phyloP scores from a whole-genome alignment of 2,888 invertebrate genomes.

The Dasypogon diadema region DNA sequence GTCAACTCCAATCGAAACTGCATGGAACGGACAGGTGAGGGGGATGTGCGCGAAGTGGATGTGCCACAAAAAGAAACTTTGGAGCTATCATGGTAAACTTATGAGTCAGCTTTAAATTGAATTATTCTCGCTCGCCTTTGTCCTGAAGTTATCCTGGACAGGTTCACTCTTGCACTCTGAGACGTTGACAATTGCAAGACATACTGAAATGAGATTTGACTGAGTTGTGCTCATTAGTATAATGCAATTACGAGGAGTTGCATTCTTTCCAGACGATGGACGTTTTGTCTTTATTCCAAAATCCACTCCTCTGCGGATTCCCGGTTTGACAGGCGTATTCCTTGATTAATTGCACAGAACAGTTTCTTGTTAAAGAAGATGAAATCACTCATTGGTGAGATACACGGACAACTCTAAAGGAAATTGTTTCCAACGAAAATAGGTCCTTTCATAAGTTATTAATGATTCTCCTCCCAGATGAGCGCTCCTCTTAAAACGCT shows the following conservation, averaged over 20 bases:
- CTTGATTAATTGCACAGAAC: background rate
- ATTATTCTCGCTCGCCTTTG: constrained; percentile 9
- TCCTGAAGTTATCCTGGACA: background rate
- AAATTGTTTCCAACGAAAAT: background rate
- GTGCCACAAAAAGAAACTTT: background rate
- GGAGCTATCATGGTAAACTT: constrained; percentile 14
- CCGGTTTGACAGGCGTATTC: background rate
- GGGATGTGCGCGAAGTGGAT: background rate
- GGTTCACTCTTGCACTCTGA: background rate
- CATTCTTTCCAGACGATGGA: background rate
- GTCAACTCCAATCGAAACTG: background rate
- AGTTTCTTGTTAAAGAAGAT: background rate
- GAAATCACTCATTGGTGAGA: background rate
- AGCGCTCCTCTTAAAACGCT: background rate
- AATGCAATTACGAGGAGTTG: constrained; percentile 3
- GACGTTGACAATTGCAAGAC: background rate
- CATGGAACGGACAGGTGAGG: background rate
- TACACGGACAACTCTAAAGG: background rate
- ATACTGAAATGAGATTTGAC: constrained; percentile 8
- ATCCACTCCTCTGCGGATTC: background rate
- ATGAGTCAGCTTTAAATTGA: constrained; percentile 20
- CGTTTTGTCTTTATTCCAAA: background rate
- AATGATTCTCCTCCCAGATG: background rate
- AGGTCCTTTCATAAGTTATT: background rate
- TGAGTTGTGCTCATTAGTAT: constrained; percentile 22